A percentile compares a stretch with the other conserved stretches of the same genome.
Conservation (phyloP, 2,888 invertebrate genomes). For the Prenolepis imparis region DNA sequence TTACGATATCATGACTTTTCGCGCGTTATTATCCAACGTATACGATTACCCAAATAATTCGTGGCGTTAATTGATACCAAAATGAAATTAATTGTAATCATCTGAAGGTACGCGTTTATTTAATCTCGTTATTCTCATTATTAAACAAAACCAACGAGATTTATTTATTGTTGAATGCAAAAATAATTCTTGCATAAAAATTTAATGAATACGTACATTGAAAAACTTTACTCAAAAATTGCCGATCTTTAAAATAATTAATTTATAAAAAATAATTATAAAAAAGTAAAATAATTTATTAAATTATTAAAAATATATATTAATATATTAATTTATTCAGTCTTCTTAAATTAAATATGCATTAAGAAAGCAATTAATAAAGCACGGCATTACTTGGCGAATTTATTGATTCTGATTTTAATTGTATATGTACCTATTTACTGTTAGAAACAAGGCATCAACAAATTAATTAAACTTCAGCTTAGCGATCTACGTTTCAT, state of each 20-base stretch:
- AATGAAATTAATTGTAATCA: slow-evolving; percentile 16
- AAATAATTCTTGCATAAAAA: background rate
- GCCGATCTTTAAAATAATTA: background rate
- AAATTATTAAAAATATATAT: background rate
- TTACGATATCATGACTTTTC: slow-evolving; percentile 61
- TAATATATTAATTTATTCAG: background rate
- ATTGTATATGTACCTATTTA: slow-evolving; percentile 18
- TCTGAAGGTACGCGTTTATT: background rate
- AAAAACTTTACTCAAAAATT: background rate
- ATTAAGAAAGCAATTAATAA: background rate
- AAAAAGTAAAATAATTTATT: too few species aligned
- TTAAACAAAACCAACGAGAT: background rate
- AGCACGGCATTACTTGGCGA: background rate
- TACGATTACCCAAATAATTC: slow-evolving; percentile 9
- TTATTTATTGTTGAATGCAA: background rate
- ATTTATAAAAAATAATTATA: too few species aligned
- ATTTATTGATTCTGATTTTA: slow-evolving; percentile 45
- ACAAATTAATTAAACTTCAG: slow-evolving; percentile 67
- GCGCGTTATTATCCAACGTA: slow-evolving; percentile 43
- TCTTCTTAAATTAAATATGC: background rate
- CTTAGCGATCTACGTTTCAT: slow-evolving; percentile 54
- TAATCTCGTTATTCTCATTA: background rate
- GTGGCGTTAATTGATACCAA: background rate
- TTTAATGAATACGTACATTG: background rate
- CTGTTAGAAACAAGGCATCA: slow-evolving; percentile 41